A percentile compares a stretch with the other conserved stretches of the same genome.
These are phyloP conservation scores for Alces alces DNA, from an alignment of 2,113 vertebrate genomes.

Conservation along the genomic window DNA sequence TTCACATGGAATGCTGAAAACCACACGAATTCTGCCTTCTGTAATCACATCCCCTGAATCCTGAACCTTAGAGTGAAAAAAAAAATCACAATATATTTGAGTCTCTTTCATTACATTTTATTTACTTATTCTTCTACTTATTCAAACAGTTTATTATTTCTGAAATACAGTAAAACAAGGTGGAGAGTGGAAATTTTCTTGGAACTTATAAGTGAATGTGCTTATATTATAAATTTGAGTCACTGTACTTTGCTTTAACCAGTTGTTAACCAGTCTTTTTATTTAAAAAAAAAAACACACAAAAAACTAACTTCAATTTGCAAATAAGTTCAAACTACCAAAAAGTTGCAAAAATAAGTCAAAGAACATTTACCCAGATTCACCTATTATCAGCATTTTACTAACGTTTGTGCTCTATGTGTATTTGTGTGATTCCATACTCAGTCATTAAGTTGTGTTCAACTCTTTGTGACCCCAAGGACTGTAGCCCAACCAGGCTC, in stretches of 20 bases:
- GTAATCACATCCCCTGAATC: slow-evolving; percentile 93
- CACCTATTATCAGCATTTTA: neutral
- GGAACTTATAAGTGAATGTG: neutral
- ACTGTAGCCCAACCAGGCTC: neutral
- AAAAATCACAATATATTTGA: neutral
- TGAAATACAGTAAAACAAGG: neutral
- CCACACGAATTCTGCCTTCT: slow-evolving; percentile 93
- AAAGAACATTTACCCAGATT: slow-evolving; percentile 19
- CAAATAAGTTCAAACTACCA: slow-evolving; percentile 21
- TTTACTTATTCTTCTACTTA: slow-evolving; percentile 21
- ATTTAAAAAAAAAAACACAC: neutral
- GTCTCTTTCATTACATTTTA: neutral
- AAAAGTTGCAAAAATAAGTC: neutral
- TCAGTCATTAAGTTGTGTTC: neutral
- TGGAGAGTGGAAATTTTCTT: neutral
- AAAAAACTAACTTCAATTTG: neutral
- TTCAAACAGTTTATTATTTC: slow-evolving; percentile 25
- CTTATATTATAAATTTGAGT: neutral
- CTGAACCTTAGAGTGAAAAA: slow-evolving; percentile 84
- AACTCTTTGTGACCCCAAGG: neutral
- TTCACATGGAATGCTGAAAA: slow-evolving; percentile 94
- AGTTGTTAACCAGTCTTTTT: neutral
- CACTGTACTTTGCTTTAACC: neutral
- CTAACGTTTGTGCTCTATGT: neutral
- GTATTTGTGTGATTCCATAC: neutral